Percentiles rank a stretch among this genome's conserved stretches.
Evolutionary conservation across 2,888 invertebrate species (phyloP).

Genomic region (Eilema depressum): DNA sequence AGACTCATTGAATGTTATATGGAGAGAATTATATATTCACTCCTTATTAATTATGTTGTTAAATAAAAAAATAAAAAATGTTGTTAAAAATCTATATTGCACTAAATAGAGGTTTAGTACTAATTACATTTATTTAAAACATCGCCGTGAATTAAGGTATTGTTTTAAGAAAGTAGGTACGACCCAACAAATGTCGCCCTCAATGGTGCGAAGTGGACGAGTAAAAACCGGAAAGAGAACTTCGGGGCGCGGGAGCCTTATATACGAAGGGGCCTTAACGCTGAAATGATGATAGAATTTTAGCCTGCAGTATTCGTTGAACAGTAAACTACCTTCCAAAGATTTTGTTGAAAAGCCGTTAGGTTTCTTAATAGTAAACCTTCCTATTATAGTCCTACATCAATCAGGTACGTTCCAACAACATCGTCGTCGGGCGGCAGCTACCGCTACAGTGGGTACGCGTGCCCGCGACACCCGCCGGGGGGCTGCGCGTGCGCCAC

Average conservation of each 20-base stretch:
- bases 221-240: no score
- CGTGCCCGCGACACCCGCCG: constrained; percentile 92
- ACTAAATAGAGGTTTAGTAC: no score
- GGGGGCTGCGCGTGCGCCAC: constrained; percentile 90
- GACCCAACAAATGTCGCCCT: no score
- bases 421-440: constrained; percentile 77
- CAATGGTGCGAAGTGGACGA: no score
- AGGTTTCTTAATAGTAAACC: no score
- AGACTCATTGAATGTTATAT: neutral
- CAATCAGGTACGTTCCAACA: constrained; percentile 88
- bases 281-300: neutral
- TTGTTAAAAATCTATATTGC: no score
- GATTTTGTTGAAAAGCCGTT: neutral
- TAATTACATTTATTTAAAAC: no score
- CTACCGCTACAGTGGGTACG: constrained; percentile 86
- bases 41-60: neutral
- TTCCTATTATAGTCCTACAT: neutral
- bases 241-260: neutral
- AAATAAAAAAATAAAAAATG: no score
- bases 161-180: no score
- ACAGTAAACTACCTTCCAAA: neutral
- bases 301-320: neutral
- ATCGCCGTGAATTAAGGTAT: no score
- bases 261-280: neutral
- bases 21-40: neutral